phyloP scores from a whole-genome alignment of 2,797 vertebrate species.

The Sebastes jordani region DNA sequence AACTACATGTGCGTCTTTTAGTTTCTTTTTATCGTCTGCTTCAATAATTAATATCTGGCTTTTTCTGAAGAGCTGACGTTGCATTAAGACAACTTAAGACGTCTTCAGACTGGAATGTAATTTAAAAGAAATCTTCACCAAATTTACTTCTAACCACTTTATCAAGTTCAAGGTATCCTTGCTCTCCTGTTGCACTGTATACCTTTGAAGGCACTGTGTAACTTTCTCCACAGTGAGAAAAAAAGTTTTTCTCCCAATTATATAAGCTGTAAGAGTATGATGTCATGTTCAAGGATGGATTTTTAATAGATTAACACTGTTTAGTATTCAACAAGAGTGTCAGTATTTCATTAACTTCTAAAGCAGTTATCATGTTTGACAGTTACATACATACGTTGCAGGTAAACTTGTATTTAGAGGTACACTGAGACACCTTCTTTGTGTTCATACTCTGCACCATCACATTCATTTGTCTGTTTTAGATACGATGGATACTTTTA shows the following conservation, averaged over 20 bases:
- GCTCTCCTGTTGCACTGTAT: neutral
- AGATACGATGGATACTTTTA: neutral
- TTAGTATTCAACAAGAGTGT: slow-evolving; percentile 15
- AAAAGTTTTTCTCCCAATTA: neutral
- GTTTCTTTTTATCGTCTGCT: neutral
- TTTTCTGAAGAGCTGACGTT: neutral
- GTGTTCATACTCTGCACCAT: slow-evolving; percentile 10
- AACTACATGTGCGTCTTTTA: neutral
- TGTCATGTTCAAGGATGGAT: neutral
- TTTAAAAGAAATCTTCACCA: slow-evolving; percentile 2
- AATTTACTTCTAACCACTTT: slow-evolving; percentile 7
- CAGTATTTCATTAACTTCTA: slow-evolving; percentile 36
- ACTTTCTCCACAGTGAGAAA: neutral
- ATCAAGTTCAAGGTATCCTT: neutral
- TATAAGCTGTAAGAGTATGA: neutral
- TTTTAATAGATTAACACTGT: slow-evolving; percentile 6
- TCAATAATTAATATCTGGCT: neutral
- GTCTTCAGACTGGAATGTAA: slow-evolving; percentile 11
- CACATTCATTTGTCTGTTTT: neutral
- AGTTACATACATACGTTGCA: neutral
- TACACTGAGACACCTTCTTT: neutral
- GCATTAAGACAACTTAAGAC: neutral
- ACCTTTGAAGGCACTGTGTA: neutral
- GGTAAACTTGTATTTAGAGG: slow-evolving; percentile 21
- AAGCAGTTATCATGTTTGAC: neutral